Evolutionary conservation across 2,113 vertebrate species (phyloP).

Genomic region (Quiscalus mexicanus): DNA sequence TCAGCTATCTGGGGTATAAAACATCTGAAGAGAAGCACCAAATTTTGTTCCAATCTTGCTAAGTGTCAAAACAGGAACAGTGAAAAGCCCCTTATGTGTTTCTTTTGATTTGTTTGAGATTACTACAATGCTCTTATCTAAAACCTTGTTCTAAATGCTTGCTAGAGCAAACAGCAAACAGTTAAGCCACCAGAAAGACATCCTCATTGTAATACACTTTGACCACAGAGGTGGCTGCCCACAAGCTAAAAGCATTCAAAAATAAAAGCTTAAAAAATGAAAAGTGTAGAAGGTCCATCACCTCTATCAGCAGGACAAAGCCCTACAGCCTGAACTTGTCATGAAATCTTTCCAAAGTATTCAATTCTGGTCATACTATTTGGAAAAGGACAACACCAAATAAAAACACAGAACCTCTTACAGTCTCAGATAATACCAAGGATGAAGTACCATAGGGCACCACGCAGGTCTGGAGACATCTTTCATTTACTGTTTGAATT

Average conservation of each 20-base stretch:
- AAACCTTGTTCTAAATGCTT: neutral
- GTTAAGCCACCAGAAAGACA: neutral
- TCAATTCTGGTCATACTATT: neutral
- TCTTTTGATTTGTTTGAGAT: neutral
- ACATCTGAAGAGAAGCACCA: neutral
- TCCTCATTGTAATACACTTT: neutral
- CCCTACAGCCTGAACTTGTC: neutral
- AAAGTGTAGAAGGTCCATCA: neutral
- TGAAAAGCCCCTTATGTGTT: neutral
- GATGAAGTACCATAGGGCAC: neutral
- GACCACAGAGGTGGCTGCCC: neutral
- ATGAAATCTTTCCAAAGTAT: neutral
- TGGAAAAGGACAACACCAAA: neutral
- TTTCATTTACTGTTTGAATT: neutral
- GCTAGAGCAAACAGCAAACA: neutral
- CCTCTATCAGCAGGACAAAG: neutral
- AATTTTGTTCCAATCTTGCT: neutral
- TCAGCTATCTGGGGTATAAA: neutral
- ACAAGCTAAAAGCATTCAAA: neutral
- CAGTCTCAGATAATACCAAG: accelerated
- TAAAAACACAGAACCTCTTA: neutral
- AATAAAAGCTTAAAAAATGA: neutral
- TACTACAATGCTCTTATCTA: neutral
- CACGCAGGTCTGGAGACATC: accelerated
- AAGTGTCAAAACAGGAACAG: neutral